Percentiles rank a stretch among this genome's conserved stretches.
These are phyloP conservation scores for Lepidonotus clava DNA, from an alignment of 2,888 invertebrate species.

Conservation along the genomic window DNA sequence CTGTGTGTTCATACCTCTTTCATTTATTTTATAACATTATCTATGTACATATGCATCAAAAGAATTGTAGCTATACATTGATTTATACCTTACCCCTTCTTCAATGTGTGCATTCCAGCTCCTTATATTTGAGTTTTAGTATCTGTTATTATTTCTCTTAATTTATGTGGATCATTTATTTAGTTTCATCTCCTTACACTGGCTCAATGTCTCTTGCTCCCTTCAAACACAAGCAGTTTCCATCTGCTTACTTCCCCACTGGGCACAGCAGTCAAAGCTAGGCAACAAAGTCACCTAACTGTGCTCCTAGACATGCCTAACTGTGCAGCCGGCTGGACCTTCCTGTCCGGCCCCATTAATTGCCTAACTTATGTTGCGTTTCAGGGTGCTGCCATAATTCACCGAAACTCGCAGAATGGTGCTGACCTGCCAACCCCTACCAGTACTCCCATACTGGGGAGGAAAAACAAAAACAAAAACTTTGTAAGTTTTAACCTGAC, in stretches of 20 bases:
- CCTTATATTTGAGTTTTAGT: not conserved
- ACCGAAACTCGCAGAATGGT: constrained; percentile 53
- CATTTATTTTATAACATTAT: not conserved
- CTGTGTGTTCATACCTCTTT: not conserved
- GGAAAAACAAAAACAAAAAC: constrained; percentile 76
- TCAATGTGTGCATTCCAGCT: not conserved
- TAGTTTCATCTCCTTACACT: not conserved
- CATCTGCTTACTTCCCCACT: not conserved
- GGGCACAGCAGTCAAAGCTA: not conserved
- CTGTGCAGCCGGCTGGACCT: not conserved
- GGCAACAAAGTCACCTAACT: constrained; percentile 22
- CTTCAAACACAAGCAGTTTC: not conserved
- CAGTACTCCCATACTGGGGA: constrained; percentile 73
- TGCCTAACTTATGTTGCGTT: constrained; percentile 38
- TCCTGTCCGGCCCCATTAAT: not conserved
- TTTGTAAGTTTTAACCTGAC: constrained; percentile 30
- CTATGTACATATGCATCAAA: not conserved
- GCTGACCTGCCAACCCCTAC: constrained; percentile 69
- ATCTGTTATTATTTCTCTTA: not conserved
- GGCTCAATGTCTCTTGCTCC: not conserved
- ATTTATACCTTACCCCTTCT: not conserved
- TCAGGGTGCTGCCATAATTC: constrained; percentile 59
- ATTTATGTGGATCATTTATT: not conserved
- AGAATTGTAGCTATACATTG: not conserved
- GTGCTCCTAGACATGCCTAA: constrained; percentile 27